Conservation (phyloP, 1,140 invertebrate genomes). For the Drosophila kikkawai region DNA sequence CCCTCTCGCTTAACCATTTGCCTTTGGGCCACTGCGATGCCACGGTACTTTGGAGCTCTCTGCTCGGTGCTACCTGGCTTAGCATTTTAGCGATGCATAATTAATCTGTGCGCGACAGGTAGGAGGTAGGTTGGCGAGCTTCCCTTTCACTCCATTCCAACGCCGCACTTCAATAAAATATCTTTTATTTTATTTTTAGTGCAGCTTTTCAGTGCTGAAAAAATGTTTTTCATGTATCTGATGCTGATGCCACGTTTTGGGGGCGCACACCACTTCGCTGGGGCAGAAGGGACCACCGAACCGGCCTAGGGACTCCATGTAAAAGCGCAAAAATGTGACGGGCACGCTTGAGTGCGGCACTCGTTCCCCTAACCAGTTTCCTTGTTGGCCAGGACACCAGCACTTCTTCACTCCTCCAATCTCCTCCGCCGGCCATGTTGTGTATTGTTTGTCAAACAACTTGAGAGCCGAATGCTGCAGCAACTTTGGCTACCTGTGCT, state of each 20-base stretch:
- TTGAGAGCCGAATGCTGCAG: conserved; percentile 59
- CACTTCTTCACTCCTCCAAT: neutral
- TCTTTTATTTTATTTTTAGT: conserved; percentile 83
- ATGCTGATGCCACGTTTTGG: conserved; percentile 48
- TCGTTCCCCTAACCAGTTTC: conserved; percentile 23
- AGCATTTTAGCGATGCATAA: conserved; percentile 82
- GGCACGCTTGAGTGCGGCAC: conserved; percentile 71
- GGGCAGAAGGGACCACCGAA: conserved; percentile 1
- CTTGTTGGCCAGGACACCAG: conserved; percentile 22
- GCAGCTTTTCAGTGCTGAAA: conserved; percentile 65
- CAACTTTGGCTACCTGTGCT: conserved; percentile 6
- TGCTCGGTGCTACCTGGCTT: conserved; percentile 64
- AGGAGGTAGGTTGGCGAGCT: conserved; percentile 26
- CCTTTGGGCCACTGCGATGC: conserved; percentile 10
- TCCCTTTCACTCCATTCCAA: conserved; percentile 34
- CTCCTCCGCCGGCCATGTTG: conserved; percentile 28
- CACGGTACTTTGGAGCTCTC: conserved; percentile 24
- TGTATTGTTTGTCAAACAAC: conserved; percentile 80
- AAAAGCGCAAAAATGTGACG: conserved; percentile 79
- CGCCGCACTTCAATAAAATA: conserved; percentile 77
- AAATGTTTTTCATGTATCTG: conserved; percentile 79
- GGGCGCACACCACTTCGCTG: conserved; percentile 4
- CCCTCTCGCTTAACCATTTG: neutral
- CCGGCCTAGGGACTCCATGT: conserved; percentile 21
- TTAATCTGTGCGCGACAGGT: conserved; percentile 56